These are phyloP conservation scores for Sterna hirundo DNA, from an alignment of 2,113 vertebrate genomes.

Conservation along the genomic window DNA sequence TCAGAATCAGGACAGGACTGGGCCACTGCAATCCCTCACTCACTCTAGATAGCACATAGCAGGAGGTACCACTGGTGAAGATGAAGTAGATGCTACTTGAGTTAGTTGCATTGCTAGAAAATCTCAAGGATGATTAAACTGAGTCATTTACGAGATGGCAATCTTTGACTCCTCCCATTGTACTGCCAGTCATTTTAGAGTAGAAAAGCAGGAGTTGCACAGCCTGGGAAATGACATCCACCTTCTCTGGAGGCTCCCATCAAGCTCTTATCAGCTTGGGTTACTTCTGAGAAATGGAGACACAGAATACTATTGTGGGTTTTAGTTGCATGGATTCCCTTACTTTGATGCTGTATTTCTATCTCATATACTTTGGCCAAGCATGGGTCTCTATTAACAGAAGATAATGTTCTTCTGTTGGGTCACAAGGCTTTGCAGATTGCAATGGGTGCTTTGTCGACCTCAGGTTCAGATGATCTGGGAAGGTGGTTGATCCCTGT, in stretches of 20 bases:
- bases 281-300: background rate
- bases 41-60: background rate
- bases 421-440: background rate
- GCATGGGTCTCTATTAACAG: background rate
- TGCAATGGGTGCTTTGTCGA: background rate
- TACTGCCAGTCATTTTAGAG: background rate
- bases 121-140: background rate
- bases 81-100: background rate
- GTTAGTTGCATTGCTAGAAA: background rate
- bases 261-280: background rate
- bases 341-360: background rate
- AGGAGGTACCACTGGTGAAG: background rate
- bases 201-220: background rate
- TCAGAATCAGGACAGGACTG: background rate
- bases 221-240: background rate
- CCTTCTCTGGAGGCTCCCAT: background rate
- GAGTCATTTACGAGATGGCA: background rate
- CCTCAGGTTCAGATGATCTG: background rate
- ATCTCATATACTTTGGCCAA: background rate
- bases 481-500: background rate
- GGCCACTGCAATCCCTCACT: background rate
- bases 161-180: background rate
- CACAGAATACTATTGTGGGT: background rate
- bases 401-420: background rate
- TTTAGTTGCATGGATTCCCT: background rate